phyloP scores from a whole-genome alignment of 2,888 invertebrate genomes.

The Anthophora plumipes region DNA sequence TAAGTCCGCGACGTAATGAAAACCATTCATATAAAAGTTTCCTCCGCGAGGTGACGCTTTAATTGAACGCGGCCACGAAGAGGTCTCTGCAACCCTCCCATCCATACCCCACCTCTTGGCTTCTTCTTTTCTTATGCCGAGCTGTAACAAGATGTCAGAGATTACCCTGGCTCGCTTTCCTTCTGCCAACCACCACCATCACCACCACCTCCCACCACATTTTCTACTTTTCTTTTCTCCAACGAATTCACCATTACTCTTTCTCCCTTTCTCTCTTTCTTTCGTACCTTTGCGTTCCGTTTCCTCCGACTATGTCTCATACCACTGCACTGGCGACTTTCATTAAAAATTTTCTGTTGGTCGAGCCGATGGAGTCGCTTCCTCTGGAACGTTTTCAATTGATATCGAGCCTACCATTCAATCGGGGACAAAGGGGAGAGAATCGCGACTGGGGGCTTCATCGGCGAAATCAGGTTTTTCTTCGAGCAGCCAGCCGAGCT shows the following conservation, averaged over 20 bases:
- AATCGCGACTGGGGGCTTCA: conserved; percentile 35
- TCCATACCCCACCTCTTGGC: neutral
- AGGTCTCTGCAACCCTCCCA: conserved; percentile 35
- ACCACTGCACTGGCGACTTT: conserved; percentile 49
- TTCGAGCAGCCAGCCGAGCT: conserved; percentile 10
- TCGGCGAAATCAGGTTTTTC: conserved; percentile 51
- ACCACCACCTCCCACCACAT: neutral
- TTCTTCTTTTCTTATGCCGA: conserved; percentile 48
- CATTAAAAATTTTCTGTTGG: conserved; percentile 70
- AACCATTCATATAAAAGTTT: conserved; percentile 83
- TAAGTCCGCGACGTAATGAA: conserved; percentile 83
- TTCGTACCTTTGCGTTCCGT: neutral
- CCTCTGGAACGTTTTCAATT: conserved; percentile 62
- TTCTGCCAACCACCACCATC: conserved; percentile 15
- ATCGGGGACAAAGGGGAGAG: conserved; percentile 54
- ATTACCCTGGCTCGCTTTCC: conserved; percentile 62
- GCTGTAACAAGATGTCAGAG: conserved; percentile 73
- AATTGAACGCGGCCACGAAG: conserved; percentile 77
- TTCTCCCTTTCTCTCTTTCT: neutral
- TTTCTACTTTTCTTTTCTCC: neutral
- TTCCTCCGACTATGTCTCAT: neutral
- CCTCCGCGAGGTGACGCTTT: conserved; percentile 78
- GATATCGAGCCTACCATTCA: conserved; percentile 67
- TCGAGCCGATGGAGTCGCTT: conserved; percentile 52
- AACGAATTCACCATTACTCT: conserved; percentile 18